Conservation (phyloP, 1,140 invertebrate genomes). For the Nasonia giraulti region DNA sequence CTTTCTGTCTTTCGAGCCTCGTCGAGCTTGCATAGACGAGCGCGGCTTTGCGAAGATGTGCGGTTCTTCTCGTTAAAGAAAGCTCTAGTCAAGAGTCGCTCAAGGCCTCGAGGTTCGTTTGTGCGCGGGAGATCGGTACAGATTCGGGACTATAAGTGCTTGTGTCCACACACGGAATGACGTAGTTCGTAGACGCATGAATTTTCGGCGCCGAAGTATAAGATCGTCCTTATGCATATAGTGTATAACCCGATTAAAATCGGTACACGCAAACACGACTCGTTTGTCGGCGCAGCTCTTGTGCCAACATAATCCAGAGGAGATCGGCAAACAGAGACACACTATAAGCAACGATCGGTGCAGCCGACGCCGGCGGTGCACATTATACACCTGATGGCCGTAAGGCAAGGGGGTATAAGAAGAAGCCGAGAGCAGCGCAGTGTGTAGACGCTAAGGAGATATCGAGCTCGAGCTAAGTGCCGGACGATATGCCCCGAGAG, state of each 20-base stretch:
- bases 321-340: not conserved
- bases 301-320: not conserved
- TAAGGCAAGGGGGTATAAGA: not conserved
- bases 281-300: not conserved
- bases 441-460: conserved; percentile 3
- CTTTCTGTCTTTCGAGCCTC: too few species aligned
- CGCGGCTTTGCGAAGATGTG: too few species aligned
- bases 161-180: not conserved
- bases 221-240: too few species aligned
- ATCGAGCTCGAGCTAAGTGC: not conserved
- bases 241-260: not conserved
- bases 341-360: not conserved
- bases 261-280: not conserved
- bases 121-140: too few species aligned
- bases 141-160: not conserved
- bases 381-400: not conserved
- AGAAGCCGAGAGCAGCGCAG: not conserved
- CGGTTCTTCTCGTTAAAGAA: too few species aligned
- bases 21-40: too few species aligned
- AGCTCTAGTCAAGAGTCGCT: too few species aligned
- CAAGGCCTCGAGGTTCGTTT: too few species aligned
- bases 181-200: too few species aligned
- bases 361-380: not conserved
- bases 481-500: not conserved
- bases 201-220: too few species aligned